These are phyloP conservation scores for Eupsilia transversa DNA, from an alignment of 2,888 invertebrate species.

Conservation along the genomic window DNA sequence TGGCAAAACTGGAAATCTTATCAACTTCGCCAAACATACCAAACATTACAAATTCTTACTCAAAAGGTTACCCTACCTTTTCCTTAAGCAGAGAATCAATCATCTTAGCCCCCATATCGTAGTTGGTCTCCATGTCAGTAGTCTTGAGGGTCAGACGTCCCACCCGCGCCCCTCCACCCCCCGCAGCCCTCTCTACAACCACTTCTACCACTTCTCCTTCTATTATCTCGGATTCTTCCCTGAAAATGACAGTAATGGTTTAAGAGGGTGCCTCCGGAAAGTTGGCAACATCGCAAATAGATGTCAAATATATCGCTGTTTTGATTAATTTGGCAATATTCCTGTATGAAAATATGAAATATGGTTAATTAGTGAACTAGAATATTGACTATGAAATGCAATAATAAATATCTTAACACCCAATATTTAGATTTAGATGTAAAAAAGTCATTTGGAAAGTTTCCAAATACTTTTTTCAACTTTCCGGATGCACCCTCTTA, in stretches of 20 bases:
- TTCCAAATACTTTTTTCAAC: too few relatives aligned
- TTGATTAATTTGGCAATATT: too few relatives aligned
- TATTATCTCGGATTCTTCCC: constrained; percentile 99
- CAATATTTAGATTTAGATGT: too few relatives aligned
- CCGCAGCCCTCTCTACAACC: constrained; percentile 98
- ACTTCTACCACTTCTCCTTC: constrained; percentile 99
- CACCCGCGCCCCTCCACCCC: constrained; percentile 93
- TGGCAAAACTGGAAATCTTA: background rate
- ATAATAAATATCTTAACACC: too few relatives aligned
- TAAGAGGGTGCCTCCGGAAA: too few relatives aligned
- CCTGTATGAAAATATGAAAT: too few relatives aligned
- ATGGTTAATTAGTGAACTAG: too few relatives aligned
- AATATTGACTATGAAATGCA: too few relatives aligned
- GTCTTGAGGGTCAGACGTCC: constrained; percentile 99
- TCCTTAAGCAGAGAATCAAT: constrained; percentile 99
- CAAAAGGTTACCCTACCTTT: constrained; percentile 91
- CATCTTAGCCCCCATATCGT: constrained; percentile 99
- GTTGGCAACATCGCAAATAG: too few relatives aligned
- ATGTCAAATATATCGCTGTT: too few relatives aligned
- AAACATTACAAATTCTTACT: background rate
- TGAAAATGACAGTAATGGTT: constrained; percentile 76
- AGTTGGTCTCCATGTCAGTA: constrained; percentile 99
- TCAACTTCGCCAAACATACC: constrained; percentile 14
- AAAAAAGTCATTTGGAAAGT: too few relatives aligned
- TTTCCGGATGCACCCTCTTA: too few relatives aligned